Evolutionary conservation across 1,140 invertebrate species (phyloP).

Genomic region (Drosophila asahinai): DNA sequence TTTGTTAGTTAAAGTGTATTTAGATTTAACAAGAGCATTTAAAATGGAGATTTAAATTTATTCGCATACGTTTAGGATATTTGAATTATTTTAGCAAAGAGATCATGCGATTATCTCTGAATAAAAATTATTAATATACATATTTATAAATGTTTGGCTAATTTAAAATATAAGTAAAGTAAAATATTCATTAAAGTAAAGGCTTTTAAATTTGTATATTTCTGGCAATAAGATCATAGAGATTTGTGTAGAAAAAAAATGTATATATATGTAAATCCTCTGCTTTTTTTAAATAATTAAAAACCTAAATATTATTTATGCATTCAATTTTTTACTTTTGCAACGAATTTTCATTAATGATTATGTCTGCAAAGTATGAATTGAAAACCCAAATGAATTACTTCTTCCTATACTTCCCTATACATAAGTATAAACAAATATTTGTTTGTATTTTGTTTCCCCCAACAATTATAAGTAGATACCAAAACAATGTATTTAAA

Average conservation of each 20-base stretch:
- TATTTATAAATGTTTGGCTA: too few species aligned
- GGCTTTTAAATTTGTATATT: too few species aligned
- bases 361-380: neutral
- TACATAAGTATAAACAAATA: neutral
- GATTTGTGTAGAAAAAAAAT: too few species aligned
- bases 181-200: too few species aligned
- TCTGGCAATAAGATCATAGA: too few species aligned
- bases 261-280: too few species aligned
- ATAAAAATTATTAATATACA: neutral
- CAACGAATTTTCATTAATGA: neutral
- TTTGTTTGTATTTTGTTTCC: neutral
- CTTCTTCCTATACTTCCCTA: neutral
- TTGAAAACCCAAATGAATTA: too few species aligned
- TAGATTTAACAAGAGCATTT: neutral
- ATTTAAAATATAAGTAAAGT: too few species aligned
- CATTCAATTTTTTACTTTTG: neutral
- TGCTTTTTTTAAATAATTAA: too few species aligned
- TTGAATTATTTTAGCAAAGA: too few species aligned
- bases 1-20: conserved; percentile 24
- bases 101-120: neutral
- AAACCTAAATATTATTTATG: too few species aligned
- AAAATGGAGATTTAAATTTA: neutral
- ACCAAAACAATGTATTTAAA: neutral
- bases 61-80: neutral
- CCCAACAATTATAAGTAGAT: neutral